phyloP scores from a whole-genome alignment of 1,140 invertebrate species.

The Eurosta solidaginis region DNA sequence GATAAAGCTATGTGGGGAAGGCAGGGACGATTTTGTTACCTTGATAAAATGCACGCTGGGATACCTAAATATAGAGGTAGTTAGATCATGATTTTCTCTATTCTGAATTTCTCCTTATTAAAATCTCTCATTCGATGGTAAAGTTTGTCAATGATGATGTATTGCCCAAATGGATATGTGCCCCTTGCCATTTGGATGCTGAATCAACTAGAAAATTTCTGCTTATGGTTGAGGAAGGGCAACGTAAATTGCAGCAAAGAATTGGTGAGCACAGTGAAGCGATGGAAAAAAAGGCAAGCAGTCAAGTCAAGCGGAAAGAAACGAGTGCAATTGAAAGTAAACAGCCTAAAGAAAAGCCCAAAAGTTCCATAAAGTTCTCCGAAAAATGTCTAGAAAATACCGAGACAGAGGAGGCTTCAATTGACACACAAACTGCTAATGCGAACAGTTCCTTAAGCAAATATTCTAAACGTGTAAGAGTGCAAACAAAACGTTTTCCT shows the following conservation, averaged over 20 bases:
- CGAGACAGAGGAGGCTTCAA: not conserved
- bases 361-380: too few species aligned
- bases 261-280: not conserved
- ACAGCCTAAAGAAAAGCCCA: not conserved
- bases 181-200: conserved; percentile 24
- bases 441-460: not conserved
- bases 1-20: not conserved
- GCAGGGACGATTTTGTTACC: not conserved
- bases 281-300: not conserved
- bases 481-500: not conserved
- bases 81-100: not conserved
- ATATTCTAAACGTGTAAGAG: not conserved
- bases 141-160: not conserved
- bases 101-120: not conserved
- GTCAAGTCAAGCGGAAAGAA: not conserved
- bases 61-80: not conserved
- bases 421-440: not conserved
- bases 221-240: not conserved
- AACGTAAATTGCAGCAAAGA: not conserved
- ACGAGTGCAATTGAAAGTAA: not conserved
- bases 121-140: too few species aligned
- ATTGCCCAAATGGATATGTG: not conserved
- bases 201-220: conserved; percentile 11
- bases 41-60: not conserved
- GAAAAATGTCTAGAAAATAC: not conserved